phyloP scores from a whole-genome alignment of 2,113 vertebrate genomes.

The Ahaetulla prasina region DNA sequence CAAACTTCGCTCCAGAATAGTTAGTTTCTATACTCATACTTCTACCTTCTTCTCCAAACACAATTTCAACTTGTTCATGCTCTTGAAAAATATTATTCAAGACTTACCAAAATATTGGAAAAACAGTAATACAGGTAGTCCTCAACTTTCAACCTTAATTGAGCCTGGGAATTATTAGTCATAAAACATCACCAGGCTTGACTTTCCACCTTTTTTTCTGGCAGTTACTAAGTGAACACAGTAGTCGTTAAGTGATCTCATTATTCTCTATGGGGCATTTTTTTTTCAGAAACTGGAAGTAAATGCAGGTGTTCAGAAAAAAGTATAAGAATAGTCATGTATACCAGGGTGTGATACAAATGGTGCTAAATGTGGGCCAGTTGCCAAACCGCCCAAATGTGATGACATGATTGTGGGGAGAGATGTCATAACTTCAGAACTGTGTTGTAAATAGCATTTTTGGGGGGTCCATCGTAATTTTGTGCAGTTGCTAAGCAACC shows the following conservation, averaged over 20 bases:
- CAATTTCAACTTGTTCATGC: not conserved
- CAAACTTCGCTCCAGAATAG: not conserved
- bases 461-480: not conserved
- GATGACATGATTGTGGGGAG: too few relatives aligned
- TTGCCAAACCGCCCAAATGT: not conserved
- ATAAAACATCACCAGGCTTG: too few relatives aligned
- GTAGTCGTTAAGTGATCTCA: too few relatives aligned
- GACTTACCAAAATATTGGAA: not conserved
- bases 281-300: not conserved
- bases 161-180: not conserved
- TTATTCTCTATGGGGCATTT: too few relatives aligned
- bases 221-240: too few relatives aligned
- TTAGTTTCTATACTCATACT: not conserved
- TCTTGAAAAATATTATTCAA: not conserved
- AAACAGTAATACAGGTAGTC: not conserved
- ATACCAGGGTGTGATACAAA: not conserved
- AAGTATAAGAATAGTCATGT: not conserved
- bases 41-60: not conserved
- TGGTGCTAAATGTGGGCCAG: not conserved
- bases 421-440: not conserved
- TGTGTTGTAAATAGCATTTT: not conserved
- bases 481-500: not conserved
- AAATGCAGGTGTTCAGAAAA: not conserved
- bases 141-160: not conserved
- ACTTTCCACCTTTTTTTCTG: too few relatives aligned